These are phyloP conservation scores for Mesitornis unicolor DNA, from an alignment of 2,113 vertebrate genomes.

Conservation along the genomic window DNA sequence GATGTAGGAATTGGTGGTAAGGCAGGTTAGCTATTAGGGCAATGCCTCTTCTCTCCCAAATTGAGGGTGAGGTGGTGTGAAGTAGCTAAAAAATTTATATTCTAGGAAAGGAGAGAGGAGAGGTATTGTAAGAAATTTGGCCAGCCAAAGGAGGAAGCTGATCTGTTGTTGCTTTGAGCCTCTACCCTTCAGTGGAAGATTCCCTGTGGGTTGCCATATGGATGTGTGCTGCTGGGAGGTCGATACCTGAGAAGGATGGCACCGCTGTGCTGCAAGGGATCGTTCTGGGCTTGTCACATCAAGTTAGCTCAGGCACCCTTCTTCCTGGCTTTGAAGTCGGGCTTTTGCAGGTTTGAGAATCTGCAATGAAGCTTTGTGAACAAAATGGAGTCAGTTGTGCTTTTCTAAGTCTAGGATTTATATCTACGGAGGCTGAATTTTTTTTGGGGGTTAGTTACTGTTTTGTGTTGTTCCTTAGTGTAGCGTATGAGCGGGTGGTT, in stretches of 20 bases:
- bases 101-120: background rate
- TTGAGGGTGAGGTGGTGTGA: background rate
- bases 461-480: background rate
- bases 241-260: slow-evolving; percentile 10
- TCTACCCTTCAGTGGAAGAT: background rate
- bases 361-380: background rate
- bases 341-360: background rate
- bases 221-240: background rate
- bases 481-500: background rate
- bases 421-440: background rate
- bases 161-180: background rate
- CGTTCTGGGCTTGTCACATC: background rate
- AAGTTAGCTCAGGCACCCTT: background rate
- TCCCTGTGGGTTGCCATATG: background rate
- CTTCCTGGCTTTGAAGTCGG: background rate
- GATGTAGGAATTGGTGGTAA: background rate
- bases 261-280: background rate
- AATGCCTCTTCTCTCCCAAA: background rate
- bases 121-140: background rate
- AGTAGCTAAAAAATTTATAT: background rate
- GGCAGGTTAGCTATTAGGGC: background rate
- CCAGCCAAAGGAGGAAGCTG: background rate
- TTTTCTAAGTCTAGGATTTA: background rate
- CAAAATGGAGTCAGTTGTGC: background rate
- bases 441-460: background rate